Conservation (phyloP, 2,888 invertebrate genomes). For the Volucella inanis region DNA sequence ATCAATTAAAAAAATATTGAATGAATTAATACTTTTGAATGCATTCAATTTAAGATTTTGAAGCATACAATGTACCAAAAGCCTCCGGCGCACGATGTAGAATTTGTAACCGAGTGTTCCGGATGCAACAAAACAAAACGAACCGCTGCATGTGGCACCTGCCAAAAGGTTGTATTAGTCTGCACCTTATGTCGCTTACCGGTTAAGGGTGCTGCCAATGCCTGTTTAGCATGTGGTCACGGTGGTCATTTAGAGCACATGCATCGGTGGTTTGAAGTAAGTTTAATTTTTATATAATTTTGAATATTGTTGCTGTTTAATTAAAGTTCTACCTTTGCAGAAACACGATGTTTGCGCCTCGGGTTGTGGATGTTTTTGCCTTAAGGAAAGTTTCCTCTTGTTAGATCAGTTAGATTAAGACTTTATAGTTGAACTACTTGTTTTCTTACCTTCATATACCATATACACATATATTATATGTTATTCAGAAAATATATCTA, state of each 20-base stretch:
- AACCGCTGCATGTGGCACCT: constrained; percentile 88
- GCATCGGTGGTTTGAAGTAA: constrained; percentile 89
- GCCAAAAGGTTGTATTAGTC: constrained; percentile 89
- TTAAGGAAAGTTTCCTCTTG: constrained; percentile 86
- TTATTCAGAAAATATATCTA: not conserved
- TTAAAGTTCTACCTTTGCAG: constrained; percentile 79
- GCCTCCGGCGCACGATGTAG: constrained; percentile 86
- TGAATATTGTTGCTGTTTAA: not conserved
- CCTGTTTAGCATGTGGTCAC: constrained; percentile 95
- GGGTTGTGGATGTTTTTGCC: constrained; percentile 96
- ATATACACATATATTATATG: constrained; percentile 8
- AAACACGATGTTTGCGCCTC: constrained; percentile 92
- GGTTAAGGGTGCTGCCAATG: constrained; percentile 92
- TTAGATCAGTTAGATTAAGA: constrained; percentile 77
- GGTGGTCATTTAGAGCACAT: constrained; percentile 95
- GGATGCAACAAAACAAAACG: constrained; percentile 87
- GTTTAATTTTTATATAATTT: constrained; percentile 3
- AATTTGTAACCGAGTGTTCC: constrained; percentile 89
- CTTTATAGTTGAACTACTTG: not conserved
- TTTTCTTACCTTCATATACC: constrained; percentile 2
- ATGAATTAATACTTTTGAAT: not conserved
- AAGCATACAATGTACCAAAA: constrained; percentile 85
- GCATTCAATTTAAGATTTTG: constrained; percentile 84
- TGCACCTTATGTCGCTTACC: constrained; percentile 94
- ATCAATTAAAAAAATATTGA: not conserved